Evolutionary conservation across 23 tunicate genomes (phyloP), one percentile per base, ranked within the genome.

Genomic region (Halocynthia aurantium): DNA sequence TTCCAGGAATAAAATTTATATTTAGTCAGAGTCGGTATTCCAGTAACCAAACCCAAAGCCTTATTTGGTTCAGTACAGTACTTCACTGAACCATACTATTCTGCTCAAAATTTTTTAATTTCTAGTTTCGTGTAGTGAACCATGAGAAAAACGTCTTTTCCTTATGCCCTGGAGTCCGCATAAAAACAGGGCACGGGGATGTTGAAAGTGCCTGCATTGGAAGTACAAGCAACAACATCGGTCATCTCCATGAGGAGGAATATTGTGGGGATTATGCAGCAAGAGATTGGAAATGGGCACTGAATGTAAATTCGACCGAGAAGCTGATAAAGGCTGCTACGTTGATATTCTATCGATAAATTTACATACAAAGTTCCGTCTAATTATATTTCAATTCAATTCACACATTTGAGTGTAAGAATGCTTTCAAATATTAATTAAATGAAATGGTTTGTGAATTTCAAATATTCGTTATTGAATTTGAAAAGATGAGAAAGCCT

Each of bases 181-280:
- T 67, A 10, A 71, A 31, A 31, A 21, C 69, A 13, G 21, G 53
- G 22, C 5, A 55, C 6, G 15, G 8, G 5, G 7, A 81, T 4
- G 64, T 49, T 8, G 78, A 71, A 71, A 80, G 72, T 50, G 8
- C 17, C 10, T 81, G 84, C 40, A 71, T 81, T 18, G 84, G 84
- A 51, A 72, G 81, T 17, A 54, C 84, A 6, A 67, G 61, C 13
- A 54, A 72, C 17, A 81, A 55, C 68, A 49, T 71, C 44, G 75
- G 75, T n/a, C 75, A 70, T 51, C 21, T 10, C 11, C 11, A 49
- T 1, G 44, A 63, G 18, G 69, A 22, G 40, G 11, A n/a, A 2
- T 81, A 81, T 53, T 81, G 84, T 55, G 84, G 84, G 2, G 84
- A 81, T 50, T 81, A 71, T 71, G 68, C 84, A 12, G 67, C 78